Conservation (phyloP, 92 coral and sea anemone genomes). For the Paramuricea clavata region DNA sequence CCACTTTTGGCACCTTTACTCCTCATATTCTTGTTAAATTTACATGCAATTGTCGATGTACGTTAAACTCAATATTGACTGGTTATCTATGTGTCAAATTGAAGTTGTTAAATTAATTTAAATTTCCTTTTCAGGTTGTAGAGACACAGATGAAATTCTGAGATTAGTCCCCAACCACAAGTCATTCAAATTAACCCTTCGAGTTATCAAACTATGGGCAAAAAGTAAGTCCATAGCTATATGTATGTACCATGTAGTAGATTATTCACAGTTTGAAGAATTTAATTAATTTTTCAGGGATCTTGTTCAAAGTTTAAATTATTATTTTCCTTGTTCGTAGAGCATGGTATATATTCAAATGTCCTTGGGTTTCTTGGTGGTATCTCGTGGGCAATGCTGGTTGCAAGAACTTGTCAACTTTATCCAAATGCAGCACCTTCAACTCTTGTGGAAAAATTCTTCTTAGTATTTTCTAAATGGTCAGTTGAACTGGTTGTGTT, state of each 20-base stretch:
- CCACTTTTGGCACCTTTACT: no score
- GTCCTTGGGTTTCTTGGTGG: conserved; percentile 96
- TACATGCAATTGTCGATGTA: no score
- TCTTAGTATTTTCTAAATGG: conserved; percentile 95
- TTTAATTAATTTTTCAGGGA: no score
- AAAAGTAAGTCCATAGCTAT: no score
- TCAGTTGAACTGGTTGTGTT: conserved; percentile 53
- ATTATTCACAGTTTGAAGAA: not conserved
- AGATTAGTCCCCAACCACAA: conserved; percentile 90
- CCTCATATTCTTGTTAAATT: no score
- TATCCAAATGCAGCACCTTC: conserved; percentile 98
- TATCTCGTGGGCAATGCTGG: conserved; percentile 99
- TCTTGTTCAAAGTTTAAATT: not conserved
- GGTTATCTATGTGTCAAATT: no score
- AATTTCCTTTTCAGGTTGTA: conserved; percentile 78
- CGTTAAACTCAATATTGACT: no score
- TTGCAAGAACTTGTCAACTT: conserved; percentile 95
- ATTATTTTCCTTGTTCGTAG: conserved; percentile 44
- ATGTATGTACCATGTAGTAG: conserved; percentile 96
- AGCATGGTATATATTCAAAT: conserved; percentile 93
- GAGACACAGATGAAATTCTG: conserved; percentile 96
- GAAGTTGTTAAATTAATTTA: no score
- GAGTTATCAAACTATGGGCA: conserved; percentile 97
- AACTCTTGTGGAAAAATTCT: conserved; percentile 92
- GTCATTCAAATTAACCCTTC: conserved; percentile 83